Evolutionary conservation across 2,113 vertebrate species (phyloP).

Genomic region (Ciconia boyciana): DNA sequence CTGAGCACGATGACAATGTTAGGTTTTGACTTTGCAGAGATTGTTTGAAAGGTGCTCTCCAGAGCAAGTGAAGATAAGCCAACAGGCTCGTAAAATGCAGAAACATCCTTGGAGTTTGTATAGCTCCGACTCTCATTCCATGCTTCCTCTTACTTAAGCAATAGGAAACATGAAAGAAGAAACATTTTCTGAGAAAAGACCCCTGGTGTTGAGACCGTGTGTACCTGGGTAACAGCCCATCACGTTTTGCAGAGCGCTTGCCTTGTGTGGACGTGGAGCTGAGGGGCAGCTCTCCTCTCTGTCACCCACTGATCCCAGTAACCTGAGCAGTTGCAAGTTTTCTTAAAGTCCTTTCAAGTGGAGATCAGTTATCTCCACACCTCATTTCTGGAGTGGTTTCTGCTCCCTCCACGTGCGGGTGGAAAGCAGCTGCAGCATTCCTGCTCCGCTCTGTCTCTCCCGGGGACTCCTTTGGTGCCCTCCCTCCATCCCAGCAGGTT

Average conservation of each 20-base stretch:
- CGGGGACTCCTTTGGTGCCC: fast-evolving
- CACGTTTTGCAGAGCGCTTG: fast-evolving
- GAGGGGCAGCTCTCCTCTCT: not conserved
- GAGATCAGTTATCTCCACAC: not conserved
- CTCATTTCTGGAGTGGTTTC: not conserved
- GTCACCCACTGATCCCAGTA: not conserved
- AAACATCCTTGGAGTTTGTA: not conserved
- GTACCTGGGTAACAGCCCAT: not conserved
- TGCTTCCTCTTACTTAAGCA: not conserved
- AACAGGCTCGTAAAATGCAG: fast-evolving
- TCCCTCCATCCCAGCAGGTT: not conserved
- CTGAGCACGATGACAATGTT: fast-evolving
- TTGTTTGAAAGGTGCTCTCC: not conserved
- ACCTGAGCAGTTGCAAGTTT: not conserved
- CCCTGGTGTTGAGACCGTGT: not conserved
- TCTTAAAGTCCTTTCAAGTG: not conserved
- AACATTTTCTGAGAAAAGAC: not conserved
- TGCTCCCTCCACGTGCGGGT: not conserved
- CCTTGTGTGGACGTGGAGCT: fast-evolving
- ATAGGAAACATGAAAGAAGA: not conserved
- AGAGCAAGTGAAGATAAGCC: not conserved
- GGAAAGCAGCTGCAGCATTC: constrained; percentile 7
- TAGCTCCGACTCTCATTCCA: not conserved
- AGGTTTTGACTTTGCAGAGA: not conserved
- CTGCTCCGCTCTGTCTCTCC: not conserved